Percentiles rank a stretch among this genome's conserved stretches.
Evolutionary conservation across 2,888 invertebrate genomes (phyloP).

Genomic region (Ashinkailepas kermadecensis): DNA sequence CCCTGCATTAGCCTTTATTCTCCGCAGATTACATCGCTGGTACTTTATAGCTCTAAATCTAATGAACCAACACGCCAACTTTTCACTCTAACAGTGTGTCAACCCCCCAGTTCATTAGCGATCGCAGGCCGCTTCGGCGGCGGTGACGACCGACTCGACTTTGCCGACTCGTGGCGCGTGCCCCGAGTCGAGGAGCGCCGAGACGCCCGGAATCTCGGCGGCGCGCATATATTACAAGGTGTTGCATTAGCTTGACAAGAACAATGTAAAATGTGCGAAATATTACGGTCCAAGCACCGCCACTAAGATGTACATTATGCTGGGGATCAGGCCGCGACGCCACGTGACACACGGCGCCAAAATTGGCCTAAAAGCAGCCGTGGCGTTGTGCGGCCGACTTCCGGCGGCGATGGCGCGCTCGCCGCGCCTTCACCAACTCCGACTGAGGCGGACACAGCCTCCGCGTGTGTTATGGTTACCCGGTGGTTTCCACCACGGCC

Average conservation of each 20-base stretch:
- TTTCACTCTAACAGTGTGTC: slow-evolving; percentile 9
- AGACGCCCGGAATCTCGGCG: background rate
- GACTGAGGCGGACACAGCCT: background rate
- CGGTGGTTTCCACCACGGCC: too few species aligned
- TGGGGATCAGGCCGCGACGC: background rate
- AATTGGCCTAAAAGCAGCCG: background rate
- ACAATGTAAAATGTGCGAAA: slow-evolving; percentile 19
- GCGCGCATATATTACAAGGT: slow-evolving; percentile 15
- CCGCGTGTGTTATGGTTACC: background rate
- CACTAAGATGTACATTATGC: slow-evolving; percentile 4
- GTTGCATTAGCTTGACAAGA: slow-evolving; percentile 17
- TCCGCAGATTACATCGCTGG: background rate
- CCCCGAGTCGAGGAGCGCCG: background rate
- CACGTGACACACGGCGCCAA: background rate
- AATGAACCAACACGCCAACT: slow-evolving; percentile 18
- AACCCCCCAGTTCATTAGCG: slow-evolving; percentile 1
- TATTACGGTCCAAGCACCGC: slow-evolving; percentile 2
- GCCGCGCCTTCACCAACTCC: background rate
- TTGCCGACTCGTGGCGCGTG: background rate
- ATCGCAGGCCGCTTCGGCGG: background rate
- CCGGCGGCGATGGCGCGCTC: background rate
- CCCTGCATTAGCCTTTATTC: slow-evolving; percentile 1
- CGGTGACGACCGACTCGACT: background rate
- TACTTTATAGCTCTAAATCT: slow-evolving; percentile 8
- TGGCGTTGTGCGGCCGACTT: background rate